Evolutionary conservation across 2,797 vertebrate genomes (phyloP).

Genomic region (Florisuga fusca): DNA sequence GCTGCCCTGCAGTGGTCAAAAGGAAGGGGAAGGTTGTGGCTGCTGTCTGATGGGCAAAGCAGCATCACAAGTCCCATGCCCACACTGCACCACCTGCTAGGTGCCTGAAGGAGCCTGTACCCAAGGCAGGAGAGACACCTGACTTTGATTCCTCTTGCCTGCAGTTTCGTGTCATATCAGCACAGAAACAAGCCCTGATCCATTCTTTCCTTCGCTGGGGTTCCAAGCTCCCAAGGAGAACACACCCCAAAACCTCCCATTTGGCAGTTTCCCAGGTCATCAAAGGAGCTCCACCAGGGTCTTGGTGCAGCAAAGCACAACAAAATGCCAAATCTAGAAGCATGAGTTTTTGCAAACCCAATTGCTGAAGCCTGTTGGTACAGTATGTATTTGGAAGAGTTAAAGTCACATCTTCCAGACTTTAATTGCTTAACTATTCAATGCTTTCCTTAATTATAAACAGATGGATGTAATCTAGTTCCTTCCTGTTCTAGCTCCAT

Average conservation of each 20-base stretch:
- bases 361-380: background rate
- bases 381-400: constrained; percentile 26
- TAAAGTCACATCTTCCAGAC: constrained; percentile 45
- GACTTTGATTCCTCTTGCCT: background rate
- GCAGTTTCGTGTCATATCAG: background rate
- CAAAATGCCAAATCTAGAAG: background rate
- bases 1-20: background rate
- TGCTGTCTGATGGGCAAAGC: background rate
- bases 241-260: background rate
- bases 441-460: constrained; percentile 50
- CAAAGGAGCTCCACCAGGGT: background rate
- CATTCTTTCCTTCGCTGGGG: background rate
- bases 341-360: background rate
- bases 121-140: background rate
- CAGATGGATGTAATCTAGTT: constrained; percentile 61
- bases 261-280: background rate
- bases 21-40: background rate
- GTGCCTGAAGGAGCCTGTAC: accelerated
- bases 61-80: background rate
- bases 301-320: background rate
- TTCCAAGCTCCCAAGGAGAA: background rate
- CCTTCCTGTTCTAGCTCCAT: constrained; percentile 65
- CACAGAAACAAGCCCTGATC: background rate
- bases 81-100: background rate
- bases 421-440: constrained; percentile 64